Evolutionary conservation across 2,888 invertebrate species (phyloP), one percentile per base, ranked within the genome.

Genomic region (Quadroppia sp.): DNA sequence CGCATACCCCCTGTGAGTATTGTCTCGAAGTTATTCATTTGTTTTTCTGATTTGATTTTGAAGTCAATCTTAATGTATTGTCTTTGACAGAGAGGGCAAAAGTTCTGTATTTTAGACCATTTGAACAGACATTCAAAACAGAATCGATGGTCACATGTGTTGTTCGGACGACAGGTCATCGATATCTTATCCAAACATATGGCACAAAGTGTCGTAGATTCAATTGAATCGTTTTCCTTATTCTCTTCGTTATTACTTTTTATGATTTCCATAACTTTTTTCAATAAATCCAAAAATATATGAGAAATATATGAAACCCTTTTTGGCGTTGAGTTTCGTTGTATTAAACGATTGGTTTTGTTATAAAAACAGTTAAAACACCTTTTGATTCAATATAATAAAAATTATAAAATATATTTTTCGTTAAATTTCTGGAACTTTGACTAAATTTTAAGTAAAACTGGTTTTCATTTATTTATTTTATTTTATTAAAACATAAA

Each of bases 121-220:
- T 36, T 30, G 32, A 30, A 61, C 28, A 61, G 28, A 61, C 61
- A 61, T 6, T 61, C 36, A 15, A 61, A 61, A 20, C 61, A 61
- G 20, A 25, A 61, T 2, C 36, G 30, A 20, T 61, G 61, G 17
- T 6, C 17, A 32, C 61, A 61, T 15, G 61, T 61, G 61, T 28
- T 28, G 36, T 25, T 61, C n/a, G 28, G 32, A 20, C 53, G 53
- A 53, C 53, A 53, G 1, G 23, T 23, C 53, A 53, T 53, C 20
- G 2, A 13, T 1, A 53, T 23, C 23, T 23, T 20, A 25, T 53
- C 53, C 53, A 53, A 53, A 53, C 53, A 53, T 23, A 53, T 53
- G 25, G 53, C 53, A 53, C 53, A 53, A 53, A 13, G 9, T 4
- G 53, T 7, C 2, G 53, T 23, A 13, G 53, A 25, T 0, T 7